Evolutionary conservation across 2,797 vertebrate species (phyloP).

Genomic region (Squalus acanthias): DNA sequence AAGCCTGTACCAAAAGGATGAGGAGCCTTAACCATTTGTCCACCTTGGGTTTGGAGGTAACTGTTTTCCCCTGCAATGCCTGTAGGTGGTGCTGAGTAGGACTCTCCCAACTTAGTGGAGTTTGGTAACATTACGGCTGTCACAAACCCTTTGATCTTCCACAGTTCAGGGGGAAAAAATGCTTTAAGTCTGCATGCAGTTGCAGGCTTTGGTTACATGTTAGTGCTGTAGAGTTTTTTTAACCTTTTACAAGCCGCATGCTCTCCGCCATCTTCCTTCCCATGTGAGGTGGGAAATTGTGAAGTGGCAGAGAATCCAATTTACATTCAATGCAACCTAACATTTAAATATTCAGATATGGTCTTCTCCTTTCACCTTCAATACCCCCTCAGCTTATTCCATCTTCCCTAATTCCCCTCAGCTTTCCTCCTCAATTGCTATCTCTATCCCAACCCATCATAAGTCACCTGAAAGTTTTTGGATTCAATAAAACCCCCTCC

Average conservation of each 20-base stretch:
- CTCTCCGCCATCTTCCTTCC: no score
- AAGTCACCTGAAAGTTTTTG: no score
- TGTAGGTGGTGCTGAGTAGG: background rate
- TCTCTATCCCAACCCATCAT: no score
- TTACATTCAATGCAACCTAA: background rate
- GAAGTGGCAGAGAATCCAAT: background rate
- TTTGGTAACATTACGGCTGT: background rate
- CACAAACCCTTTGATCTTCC: background rate
- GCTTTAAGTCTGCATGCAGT: background rate
- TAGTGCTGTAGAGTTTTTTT: background rate
- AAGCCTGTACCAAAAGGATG: background rate
- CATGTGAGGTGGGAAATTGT: no score
- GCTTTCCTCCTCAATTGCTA: no score
- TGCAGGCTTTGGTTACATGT: no score
- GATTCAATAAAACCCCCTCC: no score
- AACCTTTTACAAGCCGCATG: background rate
- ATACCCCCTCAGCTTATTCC: background rate
- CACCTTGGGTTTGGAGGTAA: background rate
- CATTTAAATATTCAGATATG: background rate
- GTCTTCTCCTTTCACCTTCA: background rate
- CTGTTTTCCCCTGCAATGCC: background rate
- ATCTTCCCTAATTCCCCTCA: no score
- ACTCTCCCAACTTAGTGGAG: background rate
- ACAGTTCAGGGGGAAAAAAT: background rate
- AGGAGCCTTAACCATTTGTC: background rate